Conservation (phyloP, 2,113 vertebrate species). For the Lagopus leucura region DNA sequence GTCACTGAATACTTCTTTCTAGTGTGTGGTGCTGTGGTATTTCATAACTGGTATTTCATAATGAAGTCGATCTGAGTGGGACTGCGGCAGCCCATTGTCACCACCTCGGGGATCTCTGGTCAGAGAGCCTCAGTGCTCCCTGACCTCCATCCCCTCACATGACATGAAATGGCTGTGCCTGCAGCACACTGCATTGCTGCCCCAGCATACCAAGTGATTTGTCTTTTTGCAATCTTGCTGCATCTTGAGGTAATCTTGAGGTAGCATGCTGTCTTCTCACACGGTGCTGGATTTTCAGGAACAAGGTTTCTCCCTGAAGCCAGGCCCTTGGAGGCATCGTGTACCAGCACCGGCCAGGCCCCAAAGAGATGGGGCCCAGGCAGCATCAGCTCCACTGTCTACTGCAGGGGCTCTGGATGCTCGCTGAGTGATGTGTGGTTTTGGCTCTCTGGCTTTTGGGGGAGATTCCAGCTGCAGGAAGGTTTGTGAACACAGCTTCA, state of each 20-base stretch:
- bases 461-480: conserved; percentile 30
- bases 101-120: background rate
- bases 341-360: background rate
- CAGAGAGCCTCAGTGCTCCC: background rate
- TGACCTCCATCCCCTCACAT: background rate
- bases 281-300: background rate
- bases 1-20: background rate
- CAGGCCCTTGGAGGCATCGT: background rate
- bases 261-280: background rate
- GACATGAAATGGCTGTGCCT: background rate
- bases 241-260: background rate
- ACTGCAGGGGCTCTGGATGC: background rate
- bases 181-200: background rate
- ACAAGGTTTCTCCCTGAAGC: fast-evolving
- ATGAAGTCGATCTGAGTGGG: background rate
- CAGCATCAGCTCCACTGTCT: background rate
- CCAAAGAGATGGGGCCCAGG: background rate
- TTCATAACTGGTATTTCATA: conserved; percentile 3
- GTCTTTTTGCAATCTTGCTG: background rate
- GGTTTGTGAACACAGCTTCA: background rate
- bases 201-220: background rate
- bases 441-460: background rate
- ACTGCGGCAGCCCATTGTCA: background rate
- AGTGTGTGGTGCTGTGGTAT: background rate
- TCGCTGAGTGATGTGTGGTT: fast-evolving